Evolutionary conservation across 2,113 vertebrate species (phyloP), one percentile per base, ranked within the genome.

Genomic region (Protobothrops flavoviridis): DNA sequence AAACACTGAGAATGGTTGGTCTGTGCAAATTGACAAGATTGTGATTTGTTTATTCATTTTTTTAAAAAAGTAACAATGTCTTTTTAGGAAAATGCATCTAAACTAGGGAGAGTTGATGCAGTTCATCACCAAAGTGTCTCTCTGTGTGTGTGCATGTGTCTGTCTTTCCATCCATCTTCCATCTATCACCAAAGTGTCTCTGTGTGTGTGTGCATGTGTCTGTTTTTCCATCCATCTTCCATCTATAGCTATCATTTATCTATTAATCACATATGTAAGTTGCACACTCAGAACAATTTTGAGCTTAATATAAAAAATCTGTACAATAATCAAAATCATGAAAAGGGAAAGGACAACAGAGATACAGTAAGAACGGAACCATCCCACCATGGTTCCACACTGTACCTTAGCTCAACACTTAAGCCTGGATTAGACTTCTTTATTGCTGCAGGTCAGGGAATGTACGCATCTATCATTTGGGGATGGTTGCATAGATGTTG

Each of bases 91-190:
- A 45, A 94, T 95, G 92, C 85, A 90, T 93, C 0, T 4, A 61
- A 95, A 94, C 64, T 89, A 52, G 93, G 87, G 91, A 89, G 45
- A 96, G 64, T 48, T 61, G 89, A 52, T 85, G 81, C 93, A 95
- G 94, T 95, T 94, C 85, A 55, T 90, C 59, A 81, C 86, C 92
- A 12, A 21, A 45, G 24, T 95, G 93, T 23, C 3, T n/a, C n/a
- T n/a, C n/a, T n/a, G n/a, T n/a, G n/a, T n/a, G n/a, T n/a, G n/a
- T n/a, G n/a, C n/a, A n/a, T n/a, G n/a, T n/a, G n/a, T n/a, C n/a
- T n/a, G n/a, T n/a, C n/a, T n/a, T n/a, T n/a, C n/a, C n/a, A n/a
- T n/a, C n/a, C n/a, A n/a, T n/a, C n/a, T n/a, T n/a, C n/a, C n/a
- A n/a, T n/a, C n/a, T n/a, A n/a, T n/a, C n/a, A n/a, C n/a, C n/a